A percentile compares a stretch with the other conserved stretches of the same genome.
phyloP scores from a whole-genome alignment of 2,797 vertebrate species.

The Rhabdomys pumilio region DNA sequence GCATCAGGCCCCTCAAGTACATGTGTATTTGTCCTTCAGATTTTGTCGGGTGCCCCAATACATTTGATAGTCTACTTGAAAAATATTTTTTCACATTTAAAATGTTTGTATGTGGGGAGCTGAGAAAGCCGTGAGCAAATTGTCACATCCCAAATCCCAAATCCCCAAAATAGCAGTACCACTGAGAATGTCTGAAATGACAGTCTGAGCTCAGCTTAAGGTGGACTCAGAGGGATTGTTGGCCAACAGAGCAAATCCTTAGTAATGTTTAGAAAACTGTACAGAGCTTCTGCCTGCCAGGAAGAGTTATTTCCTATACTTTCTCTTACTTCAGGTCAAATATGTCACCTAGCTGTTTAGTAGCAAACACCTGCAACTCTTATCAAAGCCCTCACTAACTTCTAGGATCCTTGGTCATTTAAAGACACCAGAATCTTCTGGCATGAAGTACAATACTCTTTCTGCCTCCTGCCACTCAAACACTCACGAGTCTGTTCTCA shows the following conservation, averaged over 20 bases:
- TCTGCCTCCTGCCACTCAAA: accelerated
- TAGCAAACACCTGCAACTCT: background rate
- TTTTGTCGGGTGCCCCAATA: background rate
- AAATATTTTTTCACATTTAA: background rate
- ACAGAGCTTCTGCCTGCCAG: background rate
- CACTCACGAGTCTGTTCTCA: background rate
- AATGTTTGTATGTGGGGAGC: background rate
- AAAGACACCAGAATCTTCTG: background rate
- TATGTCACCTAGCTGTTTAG: too few relatives aligned
- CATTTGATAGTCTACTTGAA: background rate
- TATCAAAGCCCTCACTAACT: background rate
- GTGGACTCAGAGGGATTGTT: background rate
- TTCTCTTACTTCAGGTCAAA: background rate
- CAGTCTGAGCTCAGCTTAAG: background rate
- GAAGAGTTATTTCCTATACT: background rate
- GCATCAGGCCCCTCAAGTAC: too few relatives aligned
- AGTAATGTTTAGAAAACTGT: background rate
- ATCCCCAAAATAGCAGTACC: background rate
- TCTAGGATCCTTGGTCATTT: background rate
- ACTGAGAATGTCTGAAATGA: background rate
- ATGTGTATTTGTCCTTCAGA: too few relatives aligned
- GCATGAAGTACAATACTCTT: too few relatives aligned
- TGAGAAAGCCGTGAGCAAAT: background rate
- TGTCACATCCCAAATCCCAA: background rate
- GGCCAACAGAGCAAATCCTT: background rate